These are phyloP conservation scores for Meleagris gallopavo DNA, from an alignment of 2,113 vertebrate species.

Conservation along the genomic window DNA sequence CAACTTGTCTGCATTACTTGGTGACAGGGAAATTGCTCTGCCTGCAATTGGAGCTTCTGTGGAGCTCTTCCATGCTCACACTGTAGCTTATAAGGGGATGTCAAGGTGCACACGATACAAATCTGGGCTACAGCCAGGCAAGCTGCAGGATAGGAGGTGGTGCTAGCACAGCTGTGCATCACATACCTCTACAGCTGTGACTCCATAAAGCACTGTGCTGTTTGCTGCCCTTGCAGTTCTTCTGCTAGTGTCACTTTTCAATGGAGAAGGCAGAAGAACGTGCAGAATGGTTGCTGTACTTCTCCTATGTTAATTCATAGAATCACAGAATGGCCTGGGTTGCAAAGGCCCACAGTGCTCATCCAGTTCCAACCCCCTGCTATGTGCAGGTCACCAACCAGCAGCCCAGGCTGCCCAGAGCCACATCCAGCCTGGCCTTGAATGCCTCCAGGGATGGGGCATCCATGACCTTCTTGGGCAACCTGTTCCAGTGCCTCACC, in stretches of 20 bases:
- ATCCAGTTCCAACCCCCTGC: too few species aligned
- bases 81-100: fast-evolving
- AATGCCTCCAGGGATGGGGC: too few species aligned
- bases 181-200: fast-evolving
- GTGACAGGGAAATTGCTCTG: neutral
- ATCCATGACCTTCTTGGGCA: too few species aligned
- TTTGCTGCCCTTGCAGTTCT: neutral
- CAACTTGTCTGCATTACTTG: neutral
- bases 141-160: neutral
- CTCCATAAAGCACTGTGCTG: fast-evolving
- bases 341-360: too few species aligned
- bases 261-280: neutral
- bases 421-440: too few species aligned
- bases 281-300: fast-evolving
- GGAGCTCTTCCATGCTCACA: neutral
- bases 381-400: too few species aligned
- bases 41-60: neutral
- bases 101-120: fast-evolving
- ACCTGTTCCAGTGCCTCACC: too few species aligned
- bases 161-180: neutral
- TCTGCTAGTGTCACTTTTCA: neutral
- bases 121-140: neutral
- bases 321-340: too few species aligned
- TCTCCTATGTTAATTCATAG: neutral
- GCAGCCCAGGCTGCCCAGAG: too few species aligned